Percentiles rank a stretch among this genome's conserved stretches.
Evolutionary conservation across 2,113 vertebrate genomes (phyloP).

Genomic region (Diadophis punctatus): DNA sequence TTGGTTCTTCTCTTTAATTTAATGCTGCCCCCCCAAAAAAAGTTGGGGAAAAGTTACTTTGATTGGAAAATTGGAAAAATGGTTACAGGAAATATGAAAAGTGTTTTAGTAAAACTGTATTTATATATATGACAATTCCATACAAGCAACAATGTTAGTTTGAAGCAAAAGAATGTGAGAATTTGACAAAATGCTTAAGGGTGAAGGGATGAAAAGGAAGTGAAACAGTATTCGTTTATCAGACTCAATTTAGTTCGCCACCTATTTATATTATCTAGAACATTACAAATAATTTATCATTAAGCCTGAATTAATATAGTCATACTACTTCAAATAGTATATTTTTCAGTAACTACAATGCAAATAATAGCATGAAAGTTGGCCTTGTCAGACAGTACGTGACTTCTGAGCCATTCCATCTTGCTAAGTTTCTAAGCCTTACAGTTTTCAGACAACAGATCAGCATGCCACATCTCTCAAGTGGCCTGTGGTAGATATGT

Average conservation of each 20-base stretch:
- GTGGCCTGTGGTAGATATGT: not conserved
- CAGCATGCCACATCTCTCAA: not conserved
- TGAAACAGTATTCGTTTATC: not conserved
- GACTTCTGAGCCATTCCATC: not conserved
- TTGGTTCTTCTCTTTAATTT: not conserved
- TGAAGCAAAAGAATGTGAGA: not conserved
- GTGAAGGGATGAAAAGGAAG: not conserved
- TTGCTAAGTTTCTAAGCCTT: not conserved
- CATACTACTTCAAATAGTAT: not conserved
- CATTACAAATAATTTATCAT: not conserved
- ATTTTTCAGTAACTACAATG: not conserved
- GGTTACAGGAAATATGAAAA: conserved; percentile 21
- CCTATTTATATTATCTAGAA: not conserved
- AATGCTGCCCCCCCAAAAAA: not conserved
- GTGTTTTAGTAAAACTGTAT: conserved; percentile 8
- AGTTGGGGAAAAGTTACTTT: not conserved
- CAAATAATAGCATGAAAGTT: not conserved
- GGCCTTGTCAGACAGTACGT: not conserved
- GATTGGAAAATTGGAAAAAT: conserved; percentile 19
- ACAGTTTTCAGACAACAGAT: not conserved
- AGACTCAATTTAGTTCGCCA: not conserved
- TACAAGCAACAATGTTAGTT: not conserved
- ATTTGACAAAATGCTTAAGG: not conserved
- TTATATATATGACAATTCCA: not conserved
- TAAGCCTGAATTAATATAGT: not conserved